These are phyloP conservation scores for Chrysaora quinquecirrha DNA, from an alignment of 30 jellyfish, hydroid and myxozoan genomes.

Conservation along the genomic window DNA sequence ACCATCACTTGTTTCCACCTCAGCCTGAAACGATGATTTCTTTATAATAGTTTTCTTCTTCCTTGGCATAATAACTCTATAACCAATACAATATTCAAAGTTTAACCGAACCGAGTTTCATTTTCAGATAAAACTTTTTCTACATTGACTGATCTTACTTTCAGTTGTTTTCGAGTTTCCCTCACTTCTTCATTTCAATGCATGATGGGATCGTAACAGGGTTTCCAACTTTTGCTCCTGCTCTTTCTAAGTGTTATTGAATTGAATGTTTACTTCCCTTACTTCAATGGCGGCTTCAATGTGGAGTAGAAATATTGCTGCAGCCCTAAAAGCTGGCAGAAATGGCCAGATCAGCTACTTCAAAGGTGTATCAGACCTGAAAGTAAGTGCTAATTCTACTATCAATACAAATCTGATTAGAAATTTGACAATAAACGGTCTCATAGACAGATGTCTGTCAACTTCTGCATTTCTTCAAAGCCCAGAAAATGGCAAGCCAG, in stretches of 20 bases:
- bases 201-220: background rate
- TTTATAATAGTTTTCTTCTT: background rate
- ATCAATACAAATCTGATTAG: background rate
- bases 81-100: too few relatives aligned
- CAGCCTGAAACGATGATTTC: background rate
- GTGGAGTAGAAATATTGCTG: background rate
- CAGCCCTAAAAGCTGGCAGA: background rate
- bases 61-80: background rate
- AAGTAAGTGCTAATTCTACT: background rate
- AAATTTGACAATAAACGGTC: background rate
- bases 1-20: conserved; percentile 16
- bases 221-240: too few relatives aligned
- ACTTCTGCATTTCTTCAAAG: conserved; percentile 7
- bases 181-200: conserved; percentile 21
- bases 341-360: background rate
- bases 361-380: background rate
- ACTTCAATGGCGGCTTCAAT: background rate
- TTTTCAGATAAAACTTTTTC: background rate
- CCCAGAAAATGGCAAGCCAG: conserved; percentile 38
- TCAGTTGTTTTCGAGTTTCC: too few relatives aligned
- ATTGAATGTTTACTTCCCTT: too few relatives aligned
- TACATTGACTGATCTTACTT: too few relatives aligned
- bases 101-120: too few relatives aligned
- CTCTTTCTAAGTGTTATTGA: too few relatives aligned
- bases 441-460: conserved; percentile 6